phyloP scores from a whole-genome alignment of 2,888 invertebrate species.

The Caenorhabditis drosophilae region DNA sequence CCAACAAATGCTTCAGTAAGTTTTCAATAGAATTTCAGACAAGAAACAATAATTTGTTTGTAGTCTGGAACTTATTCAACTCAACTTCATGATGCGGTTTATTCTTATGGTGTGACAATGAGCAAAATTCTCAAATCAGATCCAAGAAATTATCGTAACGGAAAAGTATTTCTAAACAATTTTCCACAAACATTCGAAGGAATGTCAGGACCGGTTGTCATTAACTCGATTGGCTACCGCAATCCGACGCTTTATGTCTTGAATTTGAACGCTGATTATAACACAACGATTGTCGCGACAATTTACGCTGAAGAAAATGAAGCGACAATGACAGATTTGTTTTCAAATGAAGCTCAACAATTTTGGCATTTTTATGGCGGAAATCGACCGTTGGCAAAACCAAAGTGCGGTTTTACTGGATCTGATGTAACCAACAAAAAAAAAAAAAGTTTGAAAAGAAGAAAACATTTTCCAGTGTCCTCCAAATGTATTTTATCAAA shows the following conservation, averaged over 20 bases:
- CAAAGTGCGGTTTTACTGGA: constrained; percentile 46
- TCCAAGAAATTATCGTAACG: constrained; percentile 14
- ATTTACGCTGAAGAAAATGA: neutral
- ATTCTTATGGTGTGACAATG: constrained; percentile 45
- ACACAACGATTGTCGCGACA: neutral
- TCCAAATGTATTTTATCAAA: constrained; percentile 15
- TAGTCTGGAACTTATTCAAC: constrained; percentile 35
- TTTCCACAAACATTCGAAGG: constrained; percentile 2
- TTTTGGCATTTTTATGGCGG: constrained; percentile 13
- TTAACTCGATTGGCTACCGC: neutral
- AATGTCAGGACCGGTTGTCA: neutral
- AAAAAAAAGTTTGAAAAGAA: no score
- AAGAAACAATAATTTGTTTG: neutral
- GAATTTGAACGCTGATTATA: neutral
- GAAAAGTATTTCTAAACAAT: constrained; percentile 3
- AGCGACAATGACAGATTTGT: constrained; percentile 11
- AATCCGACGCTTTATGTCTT: neutral
- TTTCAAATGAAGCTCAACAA: neutral
- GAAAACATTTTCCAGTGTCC: no score
- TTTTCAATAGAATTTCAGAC: no score
- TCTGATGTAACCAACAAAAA: no score
- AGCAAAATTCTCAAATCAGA: constrained; percentile 24
- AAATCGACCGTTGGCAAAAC: constrained; percentile 34
- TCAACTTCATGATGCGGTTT: constrained; percentile 49
- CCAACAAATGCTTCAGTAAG: neutral